phyloP scores from a whole-genome alignment of 2,797 vertebrate species.

The Alectoris magna region DNA sequence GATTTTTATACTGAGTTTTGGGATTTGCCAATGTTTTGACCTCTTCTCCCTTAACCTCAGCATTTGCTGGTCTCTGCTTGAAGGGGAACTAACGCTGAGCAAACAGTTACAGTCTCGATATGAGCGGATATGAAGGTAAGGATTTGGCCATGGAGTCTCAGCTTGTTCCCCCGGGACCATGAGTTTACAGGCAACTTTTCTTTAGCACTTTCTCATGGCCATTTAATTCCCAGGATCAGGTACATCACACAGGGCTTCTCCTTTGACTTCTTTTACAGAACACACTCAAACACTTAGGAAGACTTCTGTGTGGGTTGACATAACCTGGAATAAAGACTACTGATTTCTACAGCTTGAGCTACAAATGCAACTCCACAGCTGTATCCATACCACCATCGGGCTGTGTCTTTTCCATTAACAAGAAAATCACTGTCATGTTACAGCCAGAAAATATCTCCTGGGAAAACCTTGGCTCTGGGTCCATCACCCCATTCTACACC shows the following conservation, averaged over 20 bases:
- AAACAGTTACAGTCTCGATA: not conserved
- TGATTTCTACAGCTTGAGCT: not conserved
- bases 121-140: not conserved
- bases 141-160: not conserved
- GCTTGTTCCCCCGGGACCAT: not conserved
- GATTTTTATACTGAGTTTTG: not conserved
- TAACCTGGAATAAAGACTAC: not conserved
- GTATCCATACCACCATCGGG: not conserved
- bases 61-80: not conserved
- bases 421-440: not conserved
- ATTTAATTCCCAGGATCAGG: not conserved
- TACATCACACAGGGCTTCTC: not conserved
- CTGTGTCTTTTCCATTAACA: not conserved
- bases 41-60: not conserved
- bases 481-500: rapidly evolving
- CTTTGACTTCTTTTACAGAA: not conserved
- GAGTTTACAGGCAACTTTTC: not conserved
- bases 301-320: not conserved
- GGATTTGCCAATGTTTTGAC: not conserved
- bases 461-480: not conserved
- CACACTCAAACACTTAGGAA: not conserved
- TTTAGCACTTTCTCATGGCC: not conserved
- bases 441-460: not conserved
- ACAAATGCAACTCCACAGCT: not conserved
- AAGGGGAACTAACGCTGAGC: not conserved